These are phyloP conservation scores for Crax fasciolata DNA, from an alignment of 2,797 vertebrate species.

Conservation along the genomic window DNA sequence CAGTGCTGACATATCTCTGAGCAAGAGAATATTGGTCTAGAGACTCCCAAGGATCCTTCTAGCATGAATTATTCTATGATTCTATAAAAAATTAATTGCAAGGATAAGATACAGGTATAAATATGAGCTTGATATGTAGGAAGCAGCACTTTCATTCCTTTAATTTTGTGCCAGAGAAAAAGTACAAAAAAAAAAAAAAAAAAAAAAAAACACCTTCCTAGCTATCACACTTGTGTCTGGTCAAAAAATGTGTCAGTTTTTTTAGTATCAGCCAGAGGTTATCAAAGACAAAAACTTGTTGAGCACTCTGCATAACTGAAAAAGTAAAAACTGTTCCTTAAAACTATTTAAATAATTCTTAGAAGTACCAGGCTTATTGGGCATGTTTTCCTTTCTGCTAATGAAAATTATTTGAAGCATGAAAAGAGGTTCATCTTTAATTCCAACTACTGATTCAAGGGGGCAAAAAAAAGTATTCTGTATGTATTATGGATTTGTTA, in stretches of 20 bases:
- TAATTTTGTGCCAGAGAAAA: slow-evolving; percentile 40
- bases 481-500: slow-evolving; percentile 4
- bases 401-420: slow-evolving; percentile 67
- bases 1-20: not conserved
- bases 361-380: slow-evolving; percentile 3
- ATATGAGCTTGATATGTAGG: slow-evolving; percentile 56
- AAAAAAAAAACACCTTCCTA: not conserved
- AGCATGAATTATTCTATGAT: slow-evolving; percentile 16
- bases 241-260: slow-evolving; percentile 58
- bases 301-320: slow-evolving; percentile 73
- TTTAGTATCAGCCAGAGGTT: slow-evolving; percentile 56
- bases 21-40: not conserved
- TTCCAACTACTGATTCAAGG: slow-evolving; percentile 1
- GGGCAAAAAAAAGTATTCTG: not conserved
- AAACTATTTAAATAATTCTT: slow-evolving; percentile 51
- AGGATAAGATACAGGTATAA: slow-evolving; percentile 46
- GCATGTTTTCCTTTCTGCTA: slow-evolving; percentile 49
- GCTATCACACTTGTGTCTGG: slow-evolving; percentile 38
- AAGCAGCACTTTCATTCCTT: slow-evolving; percentile 35
- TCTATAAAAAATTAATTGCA: slow-evolving; percentile 53
- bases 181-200: not conserved
- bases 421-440: slow-evolving; percentile 61
- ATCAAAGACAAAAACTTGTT: slow-evolving; percentile 70
- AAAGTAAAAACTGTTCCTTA: slow-evolving; percentile 70
- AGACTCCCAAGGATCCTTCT: not conserved